A percentile compares a stretch with the other conserved stretches of the same genome.
Conservation (phyloP, 2,113 vertebrate species). For the Daboia siamensis region DNA sequence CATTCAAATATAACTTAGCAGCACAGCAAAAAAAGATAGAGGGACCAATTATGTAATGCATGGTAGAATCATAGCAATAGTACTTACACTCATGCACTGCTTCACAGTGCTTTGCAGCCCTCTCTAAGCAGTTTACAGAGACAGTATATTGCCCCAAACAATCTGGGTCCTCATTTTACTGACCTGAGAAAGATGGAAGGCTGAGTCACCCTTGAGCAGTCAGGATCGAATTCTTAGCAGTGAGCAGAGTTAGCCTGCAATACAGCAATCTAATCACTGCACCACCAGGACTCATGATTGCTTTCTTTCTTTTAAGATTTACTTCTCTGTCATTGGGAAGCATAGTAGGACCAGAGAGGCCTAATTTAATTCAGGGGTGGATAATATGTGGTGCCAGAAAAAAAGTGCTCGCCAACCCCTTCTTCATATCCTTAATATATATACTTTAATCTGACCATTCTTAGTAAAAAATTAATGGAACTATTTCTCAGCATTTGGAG, state of each 20-base stretch:
- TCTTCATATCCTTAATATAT: background rate
- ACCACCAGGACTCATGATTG: background rate
- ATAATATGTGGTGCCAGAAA: background rate
- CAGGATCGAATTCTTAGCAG: background rate
- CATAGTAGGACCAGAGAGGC: background rate
- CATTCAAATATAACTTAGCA: background rate
- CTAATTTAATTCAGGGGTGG: background rate
- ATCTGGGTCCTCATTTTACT: background rate
- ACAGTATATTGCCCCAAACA: background rate
- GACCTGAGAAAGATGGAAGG: background rate
- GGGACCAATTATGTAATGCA: background rate
- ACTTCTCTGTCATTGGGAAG: background rate
- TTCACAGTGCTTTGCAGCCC: background rate
- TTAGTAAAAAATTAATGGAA: background rate
- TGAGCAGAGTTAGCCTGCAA: background rate
- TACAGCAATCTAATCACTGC: background rate
- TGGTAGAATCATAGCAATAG: background rate
- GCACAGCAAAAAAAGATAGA: background rate
- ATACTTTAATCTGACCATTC: background rate
- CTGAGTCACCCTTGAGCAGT: background rate
- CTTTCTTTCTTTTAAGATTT: background rate
- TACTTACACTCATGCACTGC: background rate
- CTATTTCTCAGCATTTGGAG: background rate
- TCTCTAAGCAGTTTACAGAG: background rate
- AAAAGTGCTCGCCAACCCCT: background rate